Evolutionary conservation across 2,113 vertebrate species (phyloP).

Genomic region (Loxodonta africana): DNA sequence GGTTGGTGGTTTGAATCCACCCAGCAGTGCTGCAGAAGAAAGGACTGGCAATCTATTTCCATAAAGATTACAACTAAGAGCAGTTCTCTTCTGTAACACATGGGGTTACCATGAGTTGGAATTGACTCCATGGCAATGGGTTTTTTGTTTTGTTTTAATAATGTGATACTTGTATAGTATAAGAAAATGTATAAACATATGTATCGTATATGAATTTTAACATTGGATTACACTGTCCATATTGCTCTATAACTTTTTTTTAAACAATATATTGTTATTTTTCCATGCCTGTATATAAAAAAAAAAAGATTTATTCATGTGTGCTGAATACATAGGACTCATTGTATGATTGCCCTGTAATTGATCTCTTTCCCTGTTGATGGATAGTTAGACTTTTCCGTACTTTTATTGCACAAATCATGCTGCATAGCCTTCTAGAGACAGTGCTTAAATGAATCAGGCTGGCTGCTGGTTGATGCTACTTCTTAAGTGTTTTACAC

Average conservation of each 20-base stretch:
- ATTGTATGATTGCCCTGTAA: not conserved
- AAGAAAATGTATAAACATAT: not conserved
- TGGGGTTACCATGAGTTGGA: too few relatives aligned
- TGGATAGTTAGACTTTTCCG: not conserved
- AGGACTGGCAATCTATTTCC: too few relatives aligned
- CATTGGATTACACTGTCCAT: not conserved
- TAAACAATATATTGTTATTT: not conserved
- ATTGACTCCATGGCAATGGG: too few relatives aligned
- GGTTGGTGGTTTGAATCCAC: too few relatives aligned
- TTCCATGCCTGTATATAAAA: not conserved
- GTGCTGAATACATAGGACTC: not conserved
- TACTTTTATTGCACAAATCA: constrained; percentile 25
- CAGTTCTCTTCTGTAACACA: too few relatives aligned
- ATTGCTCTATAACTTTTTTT: not conserved
- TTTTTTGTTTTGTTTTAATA: too few relatives aligned
- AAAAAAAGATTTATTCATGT: constrained; percentile 43
- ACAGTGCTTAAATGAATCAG: not conserved
- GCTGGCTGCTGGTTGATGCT: not conserved
- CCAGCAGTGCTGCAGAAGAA: too few relatives aligned
- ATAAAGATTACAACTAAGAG: too few relatives aligned
- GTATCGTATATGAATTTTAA: not conserved
- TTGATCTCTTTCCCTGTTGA: constrained; percentile 26
- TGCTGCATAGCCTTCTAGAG: not conserved
- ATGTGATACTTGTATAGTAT: not conserved
- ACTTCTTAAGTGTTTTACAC: constrained; percentile 12